Percentiles rank a stretch among this genome's conserved stretches.
phyloP scores from a whole-genome alignment of 2,888 invertebrate species.

The Stenichneumon culpator region DNA sequence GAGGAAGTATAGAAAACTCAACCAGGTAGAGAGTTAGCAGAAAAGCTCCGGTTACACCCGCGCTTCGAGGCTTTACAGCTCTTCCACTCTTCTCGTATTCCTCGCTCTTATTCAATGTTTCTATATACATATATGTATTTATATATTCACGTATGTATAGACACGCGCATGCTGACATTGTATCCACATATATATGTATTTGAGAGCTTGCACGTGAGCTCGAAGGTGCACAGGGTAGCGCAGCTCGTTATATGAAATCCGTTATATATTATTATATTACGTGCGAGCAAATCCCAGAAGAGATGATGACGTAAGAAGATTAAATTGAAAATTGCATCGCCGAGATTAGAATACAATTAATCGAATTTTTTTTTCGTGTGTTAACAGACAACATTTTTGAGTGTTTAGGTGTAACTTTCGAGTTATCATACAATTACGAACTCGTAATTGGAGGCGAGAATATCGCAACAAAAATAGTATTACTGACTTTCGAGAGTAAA shows the following conservation, averaged over 20 bases:
- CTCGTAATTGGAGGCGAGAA: background rate
- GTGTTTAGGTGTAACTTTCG: background rate
- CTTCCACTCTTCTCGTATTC: slow-evolving; percentile 51
- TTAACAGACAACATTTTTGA: background rate
- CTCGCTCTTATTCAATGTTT: slow-evolving; percentile 32
- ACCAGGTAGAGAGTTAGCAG: slow-evolving; percentile 31
- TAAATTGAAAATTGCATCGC: background rate
- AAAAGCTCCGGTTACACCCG: slow-evolving; percentile 48
- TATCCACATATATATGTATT: background rate
- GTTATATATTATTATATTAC: slow-evolving; percentile 23
- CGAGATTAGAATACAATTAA: background rate
- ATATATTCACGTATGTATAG: background rate
- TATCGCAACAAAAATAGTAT: background rate
- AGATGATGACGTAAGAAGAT: slow-evolving; percentile 12
- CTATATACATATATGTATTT: background rate
- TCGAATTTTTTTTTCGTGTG: background rate
- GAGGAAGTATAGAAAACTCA: slow-evolving; percentile 49
- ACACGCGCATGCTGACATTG: background rate
- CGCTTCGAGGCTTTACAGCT: slow-evolving; percentile 57
- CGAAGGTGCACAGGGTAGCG: background rate
- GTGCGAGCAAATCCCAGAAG: background rate
- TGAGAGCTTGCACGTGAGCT: slow-evolving; percentile 36
- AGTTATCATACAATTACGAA: background rate
- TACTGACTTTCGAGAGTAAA: background rate
- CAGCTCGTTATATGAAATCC: slow-evolving; percentile 33